Conservation (phyloP, 2,797 vertebrate genomes). For the Acrossocheilus wenchowensis region DNA sequence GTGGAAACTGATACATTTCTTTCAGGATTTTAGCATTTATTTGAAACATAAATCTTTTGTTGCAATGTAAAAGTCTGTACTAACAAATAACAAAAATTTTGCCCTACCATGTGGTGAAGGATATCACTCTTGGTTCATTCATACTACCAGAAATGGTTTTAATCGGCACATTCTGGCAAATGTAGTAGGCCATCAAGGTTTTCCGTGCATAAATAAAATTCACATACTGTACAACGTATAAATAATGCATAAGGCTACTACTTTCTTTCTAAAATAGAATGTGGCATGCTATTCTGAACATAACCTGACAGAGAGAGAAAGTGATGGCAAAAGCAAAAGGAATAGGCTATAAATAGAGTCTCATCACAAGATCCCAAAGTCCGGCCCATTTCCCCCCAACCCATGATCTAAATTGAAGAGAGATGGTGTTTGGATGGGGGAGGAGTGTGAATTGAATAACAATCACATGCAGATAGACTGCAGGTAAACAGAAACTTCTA, state of each 20-base stretch:
- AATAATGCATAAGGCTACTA: background rate
- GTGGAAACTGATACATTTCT: background rate
- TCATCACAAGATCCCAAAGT: conserved; percentile 1
- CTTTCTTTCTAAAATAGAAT: conserved; percentile 4
- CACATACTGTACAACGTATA: conserved; percentile 9
- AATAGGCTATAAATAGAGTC: conserved; percentile 15
- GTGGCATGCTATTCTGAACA: conserved; percentile 18
- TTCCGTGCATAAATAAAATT: background rate
- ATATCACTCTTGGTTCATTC: background rate
- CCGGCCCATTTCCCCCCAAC: conserved; percentile 26
- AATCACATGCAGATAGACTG: conserved; percentile 55
- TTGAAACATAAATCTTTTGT: background rate
- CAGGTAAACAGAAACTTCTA: conserved; percentile 31
- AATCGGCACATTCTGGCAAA: background rate
- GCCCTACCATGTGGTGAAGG: background rate
- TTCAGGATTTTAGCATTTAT: background rate
- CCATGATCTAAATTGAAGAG: conserved; percentile 37
- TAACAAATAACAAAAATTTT: background rate
- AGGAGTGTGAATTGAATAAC: conserved; percentile 48
- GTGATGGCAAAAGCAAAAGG: background rate
- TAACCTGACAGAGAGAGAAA: background rate
- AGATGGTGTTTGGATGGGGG: background rate
- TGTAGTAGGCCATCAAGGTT: background rate
- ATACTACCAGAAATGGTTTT: background rate
- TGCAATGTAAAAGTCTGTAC: background rate